Evolutionary conservation across 2,888 invertebrate species (phyloP), one percentile per base, ranked within the genome.

Genomic region (Rosalia funebris): DNA sequence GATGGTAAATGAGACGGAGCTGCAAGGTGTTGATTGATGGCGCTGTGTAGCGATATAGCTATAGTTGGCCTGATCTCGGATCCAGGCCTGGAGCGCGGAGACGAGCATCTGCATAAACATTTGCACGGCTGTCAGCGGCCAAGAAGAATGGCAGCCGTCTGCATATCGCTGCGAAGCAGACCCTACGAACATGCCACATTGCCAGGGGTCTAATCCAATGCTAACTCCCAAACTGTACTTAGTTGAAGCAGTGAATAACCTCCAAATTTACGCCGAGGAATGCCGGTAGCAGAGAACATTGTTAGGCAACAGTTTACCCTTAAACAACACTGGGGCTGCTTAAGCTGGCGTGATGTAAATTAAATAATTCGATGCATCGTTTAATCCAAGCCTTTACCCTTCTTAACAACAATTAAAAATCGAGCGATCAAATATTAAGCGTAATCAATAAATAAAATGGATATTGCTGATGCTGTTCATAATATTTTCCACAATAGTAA

Each of bases 41-140:
- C 62, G 60, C 58, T 56, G 68, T 62, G 66, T 62, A 66, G 59
- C 66, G 63, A 69, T 68, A 60, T 57, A 63, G 66, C 62, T 60
- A 61, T 70, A 66, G 65, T 65, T 54, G 53, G 57, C 17, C 53
- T 47, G 62, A 65, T 65, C 62, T 65, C 58, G 62, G 50, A 59
- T 59, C 59, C 56, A 56, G 56, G 41, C 44, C 52, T 37, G 45
- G 32, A 41, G 45, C 50, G 50, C 56, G 42, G 58, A 61, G 57
- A 65, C 47, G 47, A 62, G 58, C 74, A 75, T 76, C 75, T 75
- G 75, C 75, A 77, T 77, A 77, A 77, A 76, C 77, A 76, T 75
- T 75, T 76, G 75, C 75, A 75, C 68, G 74, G 72, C 74, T 75
- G 77, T 77, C 77, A 74, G 69, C 74, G 72, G 60, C 47, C 60